Base-by-base conservation (phyloP, 2,797 vertebrate genomes). In the Buceros bicornis region DNA sequence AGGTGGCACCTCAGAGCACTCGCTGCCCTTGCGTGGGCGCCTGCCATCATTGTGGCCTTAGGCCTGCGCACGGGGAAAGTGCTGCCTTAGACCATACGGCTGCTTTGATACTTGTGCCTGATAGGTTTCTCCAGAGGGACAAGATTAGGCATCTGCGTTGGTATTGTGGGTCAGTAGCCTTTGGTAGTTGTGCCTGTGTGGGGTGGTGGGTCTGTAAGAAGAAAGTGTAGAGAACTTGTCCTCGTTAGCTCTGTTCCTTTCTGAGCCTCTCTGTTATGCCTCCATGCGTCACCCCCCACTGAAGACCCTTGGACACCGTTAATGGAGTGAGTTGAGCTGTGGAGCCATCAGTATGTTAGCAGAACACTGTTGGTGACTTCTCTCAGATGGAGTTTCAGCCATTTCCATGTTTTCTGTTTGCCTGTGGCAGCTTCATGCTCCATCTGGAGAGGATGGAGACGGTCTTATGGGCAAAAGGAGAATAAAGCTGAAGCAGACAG, bases 31-130 rank as follows among this genome's bases (percentile, higher is more conserved):
- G 25, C 35, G 24, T 15, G 43, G 43, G 13, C 9, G 2, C 66
- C 40, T 65, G 25, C 53, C 25, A 3, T 42, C 19, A 0, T 2
- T 45, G 61, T 3, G 10, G 25, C 29, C 29, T 18, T 11, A 10
- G 56, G 40, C 42, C 77, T 21, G 45, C 22, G 5, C 0, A 1
- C 3, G 1, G 48, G 16, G n/a, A 18, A 48, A 26, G 7, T 21
- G 35, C 58, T 72, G 53, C n/a, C 0, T 28, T 26, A 20, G 45
- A 16, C 28, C 0, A 0, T 22, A 3, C 0, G 10, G 50, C n/a
- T 37, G 69, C 28, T 19, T 6, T 20, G 16, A 22, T 56, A 7
- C 1, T 1, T 13, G 1, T 11, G 10, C n/a, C 31, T 12, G 26
- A 24, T 20, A 47, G 50, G 54, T 57, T 76, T 66, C 43, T 45